Conservation (phyloP, 2,797 vertebrate species). For the Meriones psammophilus region DNA sequence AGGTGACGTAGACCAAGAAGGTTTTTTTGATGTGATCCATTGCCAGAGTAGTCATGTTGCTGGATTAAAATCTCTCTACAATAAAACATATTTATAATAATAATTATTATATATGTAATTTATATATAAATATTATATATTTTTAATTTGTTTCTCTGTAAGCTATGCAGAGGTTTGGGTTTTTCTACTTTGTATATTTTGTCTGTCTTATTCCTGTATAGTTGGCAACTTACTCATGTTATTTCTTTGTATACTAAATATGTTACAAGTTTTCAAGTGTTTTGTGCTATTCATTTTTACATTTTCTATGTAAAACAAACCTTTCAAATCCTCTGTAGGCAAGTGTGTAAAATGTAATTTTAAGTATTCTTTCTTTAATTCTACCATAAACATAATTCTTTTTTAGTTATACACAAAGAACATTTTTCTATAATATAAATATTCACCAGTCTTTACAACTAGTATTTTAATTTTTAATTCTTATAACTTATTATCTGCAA, state of each 20-base stretch:
- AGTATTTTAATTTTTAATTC: constrained; percentile 2
- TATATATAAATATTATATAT: not conserved
- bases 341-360: not conserved
- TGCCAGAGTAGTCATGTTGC: too few species aligned
- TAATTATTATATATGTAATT: not conserved
- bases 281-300: not conserved
- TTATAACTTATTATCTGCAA: not conserved
- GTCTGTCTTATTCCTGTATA: constrained; percentile 1
- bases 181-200: not conserved
- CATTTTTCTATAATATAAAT: not conserved
- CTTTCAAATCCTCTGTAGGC: not conserved
- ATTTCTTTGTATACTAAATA: not conserved
- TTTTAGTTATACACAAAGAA: not conserved
- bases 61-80: not conserved
- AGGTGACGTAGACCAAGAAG: too few species aligned
- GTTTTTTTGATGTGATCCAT: too few species aligned
- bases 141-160: not conserved
- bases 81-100: not conserved
- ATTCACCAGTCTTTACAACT: not conserved
- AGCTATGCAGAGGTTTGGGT: not conserved
- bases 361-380: not conserved
- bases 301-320: not conserved
- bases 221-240: not conserved
- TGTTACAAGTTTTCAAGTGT: not conserved
- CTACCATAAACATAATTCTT: not conserved